A percentile compares a stretch with the other conserved stretches of the same genome.
These are phyloP conservation scores for Oryzias melastigma DNA, from an alignment of 2,113 vertebrate species.

Conservation along the genomic window DNA sequence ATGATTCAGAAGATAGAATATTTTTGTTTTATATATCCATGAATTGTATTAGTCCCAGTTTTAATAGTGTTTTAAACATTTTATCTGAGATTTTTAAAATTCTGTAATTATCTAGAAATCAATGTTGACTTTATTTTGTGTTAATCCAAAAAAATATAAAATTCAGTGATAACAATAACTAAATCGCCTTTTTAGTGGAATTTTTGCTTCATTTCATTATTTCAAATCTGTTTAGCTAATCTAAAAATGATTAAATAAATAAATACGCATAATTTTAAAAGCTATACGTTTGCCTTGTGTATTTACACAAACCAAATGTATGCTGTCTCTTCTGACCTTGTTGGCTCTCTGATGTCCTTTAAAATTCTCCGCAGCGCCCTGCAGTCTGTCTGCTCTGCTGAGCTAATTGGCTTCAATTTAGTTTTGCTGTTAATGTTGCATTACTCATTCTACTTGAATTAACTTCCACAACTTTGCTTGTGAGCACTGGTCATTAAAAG, in stretches of 20 bases:
- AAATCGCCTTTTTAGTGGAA: slow-evolving; percentile 1
- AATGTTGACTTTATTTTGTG: too few relatives aligned
- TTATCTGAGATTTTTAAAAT: too few relatives aligned
- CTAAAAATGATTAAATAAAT: too few relatives aligned
- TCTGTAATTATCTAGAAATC: too few relatives aligned
- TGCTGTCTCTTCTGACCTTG: slow-evolving; percentile 50
- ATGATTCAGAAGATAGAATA: too few relatives aligned
- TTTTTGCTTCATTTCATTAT: not conserved
- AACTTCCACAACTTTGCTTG: slow-evolving; percentile 71
- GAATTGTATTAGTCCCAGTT: too few relatives aligned
- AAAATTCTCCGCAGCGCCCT: slow-evolving; percentile 55
- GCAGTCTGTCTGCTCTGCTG: slow-evolving; percentile 58
- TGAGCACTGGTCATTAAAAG: slow-evolving; percentile 71
- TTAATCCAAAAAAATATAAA: too few relatives aligned
- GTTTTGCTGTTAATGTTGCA: slow-evolving; percentile 65
- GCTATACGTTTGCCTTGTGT: not conserved
- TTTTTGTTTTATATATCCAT: too few relatives aligned
- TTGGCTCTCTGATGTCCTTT: slow-evolving; percentile 44
- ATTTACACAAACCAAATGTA: not conserved
- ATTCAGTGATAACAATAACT: not conserved
- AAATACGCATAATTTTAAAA: too few relatives aligned
- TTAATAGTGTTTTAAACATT: too few relatives aligned
- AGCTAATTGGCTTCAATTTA: slow-evolving; percentile 68
- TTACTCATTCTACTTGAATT: slow-evolving; percentile 71
- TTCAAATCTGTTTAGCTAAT: not conserved